Evolutionary conservation across 1,140 invertebrate species (phyloP), one percentile per base, ranked within the genome.

Genomic region (Drosophila obscura): DNA sequence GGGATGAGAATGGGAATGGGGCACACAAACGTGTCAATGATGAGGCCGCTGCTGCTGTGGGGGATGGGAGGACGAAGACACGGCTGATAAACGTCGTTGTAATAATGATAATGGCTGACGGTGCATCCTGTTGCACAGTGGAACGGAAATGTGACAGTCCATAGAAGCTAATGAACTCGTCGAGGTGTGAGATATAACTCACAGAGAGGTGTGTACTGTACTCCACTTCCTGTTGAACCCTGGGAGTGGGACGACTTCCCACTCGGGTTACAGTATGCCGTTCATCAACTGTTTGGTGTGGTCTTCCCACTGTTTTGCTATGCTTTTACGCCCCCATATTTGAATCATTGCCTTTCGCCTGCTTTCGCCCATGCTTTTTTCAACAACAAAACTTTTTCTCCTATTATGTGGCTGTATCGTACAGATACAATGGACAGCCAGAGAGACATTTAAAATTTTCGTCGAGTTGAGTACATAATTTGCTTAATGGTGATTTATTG

Each of bases 401-500:
- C 31, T 69, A 31, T 44, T 69, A 58, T 69, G 46, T 69, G 45
- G 31, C 8, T 9, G 31, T 35, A 35, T 45, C 49, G 35, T 43
- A 35, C 43, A 68, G 44, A 63, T 66, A 74, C 81, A 87, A 82
- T 85, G 78, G 78, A 66, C 82, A 82, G 62, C 62, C 11, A 39
- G 43, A 71, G 51, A 60, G 61, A 85, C 73, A 80, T 85, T 85
- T 80, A 73, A 87, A 85, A 87, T 82, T 71, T 68, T 68, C 66
- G 78, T 62, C 73, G 78, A 82, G 81, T 80, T 78, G 81, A 85
- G 82, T 87, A 87, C 69, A 85, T 87, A 85, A 85, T 85, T 85
- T 85, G 82, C 71, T 85, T 85, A 85, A 85, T 85, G 82, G 81
- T 85, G 82, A 85, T 85, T 78, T 85, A 85, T 85, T 81, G 69